Evolutionary conservation across 64 coral and sea anemone genomes (phyloP), one percentile per base, ranked within the genome.

Genomic region (Acropora yongei): DNA sequence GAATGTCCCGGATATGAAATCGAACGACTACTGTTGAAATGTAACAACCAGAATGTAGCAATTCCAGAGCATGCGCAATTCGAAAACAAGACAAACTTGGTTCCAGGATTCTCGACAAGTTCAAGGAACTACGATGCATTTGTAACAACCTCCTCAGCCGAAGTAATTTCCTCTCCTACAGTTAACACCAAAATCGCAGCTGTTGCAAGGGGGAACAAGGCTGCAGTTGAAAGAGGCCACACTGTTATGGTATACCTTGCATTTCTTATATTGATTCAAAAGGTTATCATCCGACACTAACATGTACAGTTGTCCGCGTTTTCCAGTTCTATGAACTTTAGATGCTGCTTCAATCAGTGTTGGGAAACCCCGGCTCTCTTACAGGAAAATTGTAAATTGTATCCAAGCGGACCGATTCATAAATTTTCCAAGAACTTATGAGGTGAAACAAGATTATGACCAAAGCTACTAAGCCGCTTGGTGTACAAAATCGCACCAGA

Each of bases 1-100:
- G 44, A 85, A 49, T 85, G 82, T 49, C 82, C 65, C 82, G 44
- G 65, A 49, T 71, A 49, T 68, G 44, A 3, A 85, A 49, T 71
- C 17, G 16, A 49, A 18, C 39, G 40, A 18, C 16, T 66, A 41
- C 44, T 16, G 57, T 83, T 39, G 12, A 57, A 44, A 44, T 13
- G 40, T 45, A 3, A 20, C 47, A 30, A 8, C 17, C 30, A 30
- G 30, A 30, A 30, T 30, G 30, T 30, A 30, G 30, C 30, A 30
- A 30, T 30, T 30, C 19, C 13, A 30, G 80, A 66, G 1, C 19
- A 81, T 41, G 49, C 9, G 20, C 79, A 81, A 13, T 13, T 57
- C 3, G 79, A 9, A 14, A 30, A 81, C 51, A 50, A 41, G 20
- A 50, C 51, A 81, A 14, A 40, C 79, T 83, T 63, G 1, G 44